phyloP scores from a whole-genome alignment of 2,888 invertebrate genomes.

The Thalpophila matura region DNA sequence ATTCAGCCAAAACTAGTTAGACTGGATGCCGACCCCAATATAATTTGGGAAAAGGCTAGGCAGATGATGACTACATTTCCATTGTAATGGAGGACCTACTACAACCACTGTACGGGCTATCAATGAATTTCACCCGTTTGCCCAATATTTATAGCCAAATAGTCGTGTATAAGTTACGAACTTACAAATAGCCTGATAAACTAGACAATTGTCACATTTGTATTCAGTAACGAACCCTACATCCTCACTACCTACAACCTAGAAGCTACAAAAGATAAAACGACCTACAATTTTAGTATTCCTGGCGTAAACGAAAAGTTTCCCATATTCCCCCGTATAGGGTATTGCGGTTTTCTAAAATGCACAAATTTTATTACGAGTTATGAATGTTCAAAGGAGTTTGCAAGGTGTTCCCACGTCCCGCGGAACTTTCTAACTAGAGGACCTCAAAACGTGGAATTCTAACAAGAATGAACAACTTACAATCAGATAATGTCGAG shows the following conservation, averaged over 20 bases:
- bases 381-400: constrained; percentile 59
- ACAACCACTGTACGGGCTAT: too few species aligned
- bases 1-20: too few species aligned
- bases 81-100: too few species aligned
- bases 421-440: constrained; percentile 49
- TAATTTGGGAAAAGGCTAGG: too few species aligned
- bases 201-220: constrained; percentile 23
- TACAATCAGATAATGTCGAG: constrained; percentile 45
- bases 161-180: too few species aligned
- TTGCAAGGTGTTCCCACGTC: constrained; percentile 44
- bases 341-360: constrained; percentile 54
- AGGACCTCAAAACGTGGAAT: constrained; percentile 40
- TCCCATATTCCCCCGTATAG: constrained; percentile 42
- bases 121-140: too few species aligned
- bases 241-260: not conserved
- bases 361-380: constrained; percentile 59
- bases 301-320: constrained; percentile 50
- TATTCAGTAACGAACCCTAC: constrained; percentile 26
- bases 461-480: constrained; percentile 45
- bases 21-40: too few species aligned
- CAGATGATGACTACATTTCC: too few species aligned
- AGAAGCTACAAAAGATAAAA: constrained; percentile 33
- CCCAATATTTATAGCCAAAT: too few species aligned
- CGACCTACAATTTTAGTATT: constrained; percentile 54
- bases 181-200: too few species aligned